These are phyloP conservation scores for Zalophus californianus DNA, from an alignment of 2,797 vertebrate genomes.

Conservation along the genomic window DNA sequence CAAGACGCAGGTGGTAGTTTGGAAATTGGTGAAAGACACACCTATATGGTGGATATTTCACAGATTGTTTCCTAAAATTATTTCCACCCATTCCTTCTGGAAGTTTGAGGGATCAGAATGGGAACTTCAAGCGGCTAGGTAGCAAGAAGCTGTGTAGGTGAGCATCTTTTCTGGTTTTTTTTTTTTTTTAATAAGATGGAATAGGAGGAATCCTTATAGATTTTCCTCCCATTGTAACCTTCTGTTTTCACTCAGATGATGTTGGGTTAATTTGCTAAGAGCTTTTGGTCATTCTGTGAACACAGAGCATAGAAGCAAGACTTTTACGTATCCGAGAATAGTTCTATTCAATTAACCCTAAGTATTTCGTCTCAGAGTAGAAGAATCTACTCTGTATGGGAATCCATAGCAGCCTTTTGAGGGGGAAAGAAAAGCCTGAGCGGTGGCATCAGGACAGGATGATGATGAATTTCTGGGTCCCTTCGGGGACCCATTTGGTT, in stretches of 20 bases:
- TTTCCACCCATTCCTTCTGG: neutral
- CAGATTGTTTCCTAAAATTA: neutral
- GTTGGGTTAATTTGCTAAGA: neutral
- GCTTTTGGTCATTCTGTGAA: neutral
- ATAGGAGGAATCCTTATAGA: neutral
- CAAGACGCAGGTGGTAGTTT: neutral
- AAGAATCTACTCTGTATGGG: no score
- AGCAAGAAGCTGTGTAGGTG: neutral
- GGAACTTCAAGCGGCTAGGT: neutral
- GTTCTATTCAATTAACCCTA: neutral
- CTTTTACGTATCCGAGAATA: neutral
- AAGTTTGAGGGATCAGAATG: neutral
- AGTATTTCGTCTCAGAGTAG: neutral
- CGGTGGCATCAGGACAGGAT: neutral
- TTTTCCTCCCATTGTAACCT: neutral
- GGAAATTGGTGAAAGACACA: neutral
- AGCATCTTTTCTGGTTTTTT: neutral
- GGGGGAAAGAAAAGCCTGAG: neutral
- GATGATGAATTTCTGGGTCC: neutral
- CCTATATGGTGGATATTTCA: neutral
- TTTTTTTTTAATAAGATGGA: neutral
- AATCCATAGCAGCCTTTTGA: neutral
- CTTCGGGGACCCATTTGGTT: neutral
- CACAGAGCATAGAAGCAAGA: neutral
- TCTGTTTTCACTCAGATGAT: neutral